Percentiles rank a stretch among this genome's conserved stretches.
These are phyloP conservation scores for Pristis pectinata DNA, from an alignment of 2,797 vertebrate genomes.

Conservation along the genomic window DNA sequence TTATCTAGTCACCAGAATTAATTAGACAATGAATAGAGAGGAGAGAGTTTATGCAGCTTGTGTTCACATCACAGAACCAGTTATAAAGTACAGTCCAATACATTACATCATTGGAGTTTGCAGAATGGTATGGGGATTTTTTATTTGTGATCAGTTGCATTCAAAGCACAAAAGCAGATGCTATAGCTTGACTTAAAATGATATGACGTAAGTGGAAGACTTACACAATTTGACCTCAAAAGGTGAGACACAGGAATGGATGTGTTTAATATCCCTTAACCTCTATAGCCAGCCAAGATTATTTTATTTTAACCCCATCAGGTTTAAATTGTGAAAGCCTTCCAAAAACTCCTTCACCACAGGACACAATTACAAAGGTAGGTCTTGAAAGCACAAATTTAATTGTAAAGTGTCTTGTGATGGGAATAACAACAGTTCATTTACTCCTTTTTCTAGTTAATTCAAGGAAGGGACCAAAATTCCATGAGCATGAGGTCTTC, in stretches of 20 bases:
- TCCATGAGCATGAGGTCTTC: neutral
- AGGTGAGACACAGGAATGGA: neutral
- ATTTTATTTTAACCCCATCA: neutral
- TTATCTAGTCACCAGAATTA: neutral
- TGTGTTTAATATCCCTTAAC: neutral
- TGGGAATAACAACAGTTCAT: neutral
- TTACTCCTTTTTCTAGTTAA: neutral
- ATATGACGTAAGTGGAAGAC: neutral
- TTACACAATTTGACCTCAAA: neutral
- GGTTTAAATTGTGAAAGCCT: conserved; percentile 2
- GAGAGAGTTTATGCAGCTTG: conserved; percentile 18
- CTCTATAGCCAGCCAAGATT: neutral
- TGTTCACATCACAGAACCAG: neutral
- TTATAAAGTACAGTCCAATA: neutral
- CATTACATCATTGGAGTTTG: neutral
- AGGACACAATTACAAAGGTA: neutral
- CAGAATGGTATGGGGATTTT: neutral
- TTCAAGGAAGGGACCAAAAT: neutral
- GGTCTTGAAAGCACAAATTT: neutral
- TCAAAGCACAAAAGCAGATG: neutral
- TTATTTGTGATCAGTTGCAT: neutral
- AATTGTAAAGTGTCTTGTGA: neutral
- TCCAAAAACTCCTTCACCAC: neutral
- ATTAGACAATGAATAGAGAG: neutral
- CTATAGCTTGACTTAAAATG: neutral